Conservation (phyloP, 2,113 vertebrate species). For the Rattus rattus region DNA sequence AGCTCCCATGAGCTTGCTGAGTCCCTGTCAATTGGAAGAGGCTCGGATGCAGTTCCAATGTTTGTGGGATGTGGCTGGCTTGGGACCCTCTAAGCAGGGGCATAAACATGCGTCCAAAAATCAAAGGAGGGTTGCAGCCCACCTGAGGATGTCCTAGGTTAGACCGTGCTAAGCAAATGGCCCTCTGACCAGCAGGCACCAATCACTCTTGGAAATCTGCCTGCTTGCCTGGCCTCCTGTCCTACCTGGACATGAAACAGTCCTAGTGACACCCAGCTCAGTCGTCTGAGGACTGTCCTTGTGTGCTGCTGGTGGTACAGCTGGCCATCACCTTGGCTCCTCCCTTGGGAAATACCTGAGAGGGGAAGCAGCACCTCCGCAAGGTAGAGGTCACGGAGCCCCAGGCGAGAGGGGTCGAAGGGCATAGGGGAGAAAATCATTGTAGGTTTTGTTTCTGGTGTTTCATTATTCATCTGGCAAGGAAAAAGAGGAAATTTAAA, state of each 20-base stretch:
- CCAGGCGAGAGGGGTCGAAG: slow-evolving; percentile 69
- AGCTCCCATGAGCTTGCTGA: not conserved
- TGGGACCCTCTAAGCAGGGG: not conserved
- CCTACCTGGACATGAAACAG: slow-evolving; percentile 51
- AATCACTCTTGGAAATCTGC: slow-evolving; percentile 66
- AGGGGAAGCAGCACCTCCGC: not conserved
- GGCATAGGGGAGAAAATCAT: slow-evolving; percentile 51
- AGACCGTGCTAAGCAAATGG: slow-evolving; percentile 36
- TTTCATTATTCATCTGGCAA: slow-evolving; percentile 69
- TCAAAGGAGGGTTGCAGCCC: not conserved
- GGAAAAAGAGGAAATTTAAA: slow-evolving; percentile 65
- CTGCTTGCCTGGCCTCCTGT: slow-evolving; percentile 42
- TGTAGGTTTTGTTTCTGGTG: slow-evolving; percentile 70
- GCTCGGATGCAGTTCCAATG: not conserved
- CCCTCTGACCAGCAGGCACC: slow-evolving; percentile 53
- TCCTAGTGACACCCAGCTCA: slow-evolving; percentile 56
- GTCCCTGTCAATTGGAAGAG: not conserved
- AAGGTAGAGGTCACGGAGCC: slow-evolving; percentile 63
- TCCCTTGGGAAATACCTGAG: slow-evolving; percentile 51
- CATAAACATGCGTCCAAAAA: not conserved
- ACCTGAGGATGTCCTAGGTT: slow-evolving; percentile 22
- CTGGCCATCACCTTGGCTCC: slow-evolving; percentile 35
- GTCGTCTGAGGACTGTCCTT: slow-evolving; percentile 62
- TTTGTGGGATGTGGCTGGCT: not conserved
- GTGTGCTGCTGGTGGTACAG: slow-evolving; percentile 34